These are phyloP conservation scores for Peromyscus nudipes DNA, from an alignment of 2,797 vertebrate species.

Conservation along the genomic window DNA sequence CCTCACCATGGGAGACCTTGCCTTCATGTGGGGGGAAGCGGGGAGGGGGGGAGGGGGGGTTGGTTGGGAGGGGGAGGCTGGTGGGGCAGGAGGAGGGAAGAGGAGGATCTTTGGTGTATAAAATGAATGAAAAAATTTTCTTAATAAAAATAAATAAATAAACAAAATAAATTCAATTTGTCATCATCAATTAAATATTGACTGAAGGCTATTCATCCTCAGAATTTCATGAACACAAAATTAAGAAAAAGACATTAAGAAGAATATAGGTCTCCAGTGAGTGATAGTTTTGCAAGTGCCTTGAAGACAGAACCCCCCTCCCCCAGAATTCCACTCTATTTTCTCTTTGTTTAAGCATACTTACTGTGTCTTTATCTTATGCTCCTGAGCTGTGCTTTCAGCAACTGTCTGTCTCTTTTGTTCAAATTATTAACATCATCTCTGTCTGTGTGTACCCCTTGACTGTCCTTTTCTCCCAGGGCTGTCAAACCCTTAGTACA, in stretches of 20 bases:
- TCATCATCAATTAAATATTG: conserved; percentile 56
- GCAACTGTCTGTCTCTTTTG: conserved; percentile 15
- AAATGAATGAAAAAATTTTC: too few species aligned
- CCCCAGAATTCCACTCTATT: conserved; percentile 73
- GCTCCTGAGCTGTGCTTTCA: not conserved
- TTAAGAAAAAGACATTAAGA: conserved; percentile 36
- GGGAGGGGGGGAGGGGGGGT: too few species aligned
- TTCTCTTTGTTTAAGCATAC: not conserved
- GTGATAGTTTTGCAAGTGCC: not conserved
- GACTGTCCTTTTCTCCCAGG: conserved; percentile 49
- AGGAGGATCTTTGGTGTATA: too few species aligned
- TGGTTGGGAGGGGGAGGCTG: too few species aligned
- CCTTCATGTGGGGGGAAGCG: too few species aligned
- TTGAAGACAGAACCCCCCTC: not conserved
- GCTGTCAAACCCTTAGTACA: not conserved
- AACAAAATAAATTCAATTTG: not conserved
- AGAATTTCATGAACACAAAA: conserved; percentile 12
- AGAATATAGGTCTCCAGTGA: not conserved
- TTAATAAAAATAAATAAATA: too few species aligned
- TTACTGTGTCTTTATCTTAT: not conserved
- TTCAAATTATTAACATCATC: not conserved
- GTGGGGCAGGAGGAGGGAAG: too few species aligned
- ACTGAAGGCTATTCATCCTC: not conserved
- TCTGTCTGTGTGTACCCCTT: conserved; percentile 28
- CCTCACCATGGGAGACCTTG: too few species aligned